These are phyloP conservation scores for Argyresthia albistria DNA, from an alignment of 2,888 invertebrate genomes.

Conservation along the genomic window DNA sequence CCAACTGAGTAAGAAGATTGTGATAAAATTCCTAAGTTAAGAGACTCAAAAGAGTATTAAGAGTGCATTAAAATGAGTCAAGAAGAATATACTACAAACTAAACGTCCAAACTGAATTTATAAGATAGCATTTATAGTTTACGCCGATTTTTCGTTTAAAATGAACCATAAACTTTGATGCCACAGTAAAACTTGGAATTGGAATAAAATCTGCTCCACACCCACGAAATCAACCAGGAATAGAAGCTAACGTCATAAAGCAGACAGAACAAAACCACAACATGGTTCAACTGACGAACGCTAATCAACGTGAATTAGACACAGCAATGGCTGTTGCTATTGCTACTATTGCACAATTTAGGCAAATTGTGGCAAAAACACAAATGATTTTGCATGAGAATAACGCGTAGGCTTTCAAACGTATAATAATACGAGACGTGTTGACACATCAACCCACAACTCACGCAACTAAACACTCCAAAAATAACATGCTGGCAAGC, in stretches of 20 bases:
- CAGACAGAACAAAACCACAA: conserved; percentile 41
- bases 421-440: conserved; percentile 17
- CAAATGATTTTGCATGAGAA: not conserved
- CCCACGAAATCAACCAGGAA: conserved; percentile 46
- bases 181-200: conserved; percentile 35
- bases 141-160: conserved; percentile 12
- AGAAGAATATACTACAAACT: too few species aligned
- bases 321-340: not conserved
- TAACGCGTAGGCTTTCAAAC: not conserved
- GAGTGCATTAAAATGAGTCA: too few species aligned
- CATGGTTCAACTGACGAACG: conserved; percentile 28
- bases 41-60: too few species aligned
- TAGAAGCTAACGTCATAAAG: conserved; percentile 45
- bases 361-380: not conserved
- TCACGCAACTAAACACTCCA: conserved; percentile 31
- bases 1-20: too few species aligned
- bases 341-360: not conserved
- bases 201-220: conserved; percentile 37
- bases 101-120: too few species aligned
- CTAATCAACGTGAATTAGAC: conserved; percentile 46
- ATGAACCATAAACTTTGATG: conserved; percentile 38
- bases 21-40: too few species aligned
- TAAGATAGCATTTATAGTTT: conserved; percentile 14
- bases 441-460: conserved; percentile 32
- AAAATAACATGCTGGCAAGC: conserved; percentile 42